Base-by-base conservation (phyloP, 2,888 invertebrate genomes). In the Ctenicera cuprea region DNA sequence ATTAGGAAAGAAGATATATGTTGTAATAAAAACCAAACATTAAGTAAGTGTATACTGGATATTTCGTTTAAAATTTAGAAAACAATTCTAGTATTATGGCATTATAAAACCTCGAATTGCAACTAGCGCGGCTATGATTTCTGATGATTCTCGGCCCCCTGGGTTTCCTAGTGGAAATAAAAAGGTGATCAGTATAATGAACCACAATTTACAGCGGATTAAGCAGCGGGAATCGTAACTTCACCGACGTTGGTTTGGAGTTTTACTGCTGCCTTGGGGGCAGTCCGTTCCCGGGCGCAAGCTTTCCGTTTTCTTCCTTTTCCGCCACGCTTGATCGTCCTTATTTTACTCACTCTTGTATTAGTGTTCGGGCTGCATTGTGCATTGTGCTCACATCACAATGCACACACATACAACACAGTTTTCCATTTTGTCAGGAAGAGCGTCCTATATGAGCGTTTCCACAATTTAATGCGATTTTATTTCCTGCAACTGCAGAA, bases 111-210 rank as follows among this genome's bases (percentile, higher is more conserved):
- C 52, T 37, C 37, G 12, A 12, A 1, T 22, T 59, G 20, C 59
- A 14, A 38, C 65, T 20, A 16, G n/a, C 30, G 57, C 45, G 18
- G 67, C 52, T 9, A 67, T 67, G 67, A 62, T 73, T 67, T 54
- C 54, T 63, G 67, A 67, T 63, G 73, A 54, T 37, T 62, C 50
- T 38, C 20, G 65, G 67, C 63, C 38, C 63, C 50, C 52, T 57
- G 67, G 54, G 50, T 54, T 73, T 68, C 52, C 63, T 62, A 62
- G 52, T 45, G 57, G 67, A 73, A 73, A 73, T 73, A 73, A 73
- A 73, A 73, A 73, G 67, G 73, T 73, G 73, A 73, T 73, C 69
- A 69, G 73, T 73, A 70, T 74, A 74, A 74, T 74, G 74, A 74
- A 67, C 70, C 74, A 70, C 74, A 74, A 74, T 70, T 70, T 70